These are phyloP conservation scores for Mesocentrotus franciscanus DNA, from an alignment of 53 echinoderm and acorn worm genomes.

Conservation along the genomic window DNA sequence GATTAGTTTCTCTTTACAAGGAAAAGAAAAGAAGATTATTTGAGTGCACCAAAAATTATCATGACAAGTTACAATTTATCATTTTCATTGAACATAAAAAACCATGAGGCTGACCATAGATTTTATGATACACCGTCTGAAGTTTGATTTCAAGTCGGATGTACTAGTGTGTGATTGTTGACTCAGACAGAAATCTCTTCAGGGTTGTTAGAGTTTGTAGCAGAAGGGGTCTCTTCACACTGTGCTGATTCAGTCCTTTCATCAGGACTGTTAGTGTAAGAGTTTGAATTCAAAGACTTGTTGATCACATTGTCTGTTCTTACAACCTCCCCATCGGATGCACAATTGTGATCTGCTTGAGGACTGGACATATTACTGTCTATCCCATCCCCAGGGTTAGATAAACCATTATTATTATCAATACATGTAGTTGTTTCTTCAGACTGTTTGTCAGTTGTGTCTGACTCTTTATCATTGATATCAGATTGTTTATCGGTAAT, in stretches of 20 bases:
- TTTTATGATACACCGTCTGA: neutral
- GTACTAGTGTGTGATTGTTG: neutral
- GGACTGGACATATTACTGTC: conserved; percentile 62
- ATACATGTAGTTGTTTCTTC: conserved; percentile 22
- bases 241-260: conserved; percentile 38
- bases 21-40: neutral
- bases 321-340: neutral
- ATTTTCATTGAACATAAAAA: neutral
- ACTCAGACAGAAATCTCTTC: conserved; percentile 61
- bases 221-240: conserved; percentile 14
- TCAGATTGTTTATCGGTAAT: conserved; percentile 48
- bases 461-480: conserved; percentile 35
- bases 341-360: conserved; percentile 12
- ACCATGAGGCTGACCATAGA: neutral
- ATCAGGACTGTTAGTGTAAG: conserved; percentile 64
- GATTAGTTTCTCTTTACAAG: neutral
- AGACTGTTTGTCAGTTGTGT: conserved; percentile 9
- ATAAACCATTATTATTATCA: conserved; percentile 65
- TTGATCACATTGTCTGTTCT: conserved; percentile 51
- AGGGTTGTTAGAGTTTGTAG: conserved; percentile 59
- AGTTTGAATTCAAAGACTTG: conserved; percentile 62
- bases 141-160: neutral
- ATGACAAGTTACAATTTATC: neutral
- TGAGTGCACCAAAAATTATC: conserved; percentile 4
- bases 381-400: neutral